A percentile compares a stretch with the other conserved stretches of the same genome.
Conservation (phyloP, 2,888 invertebrate genomes). For the Lasiommata megera region DNA sequence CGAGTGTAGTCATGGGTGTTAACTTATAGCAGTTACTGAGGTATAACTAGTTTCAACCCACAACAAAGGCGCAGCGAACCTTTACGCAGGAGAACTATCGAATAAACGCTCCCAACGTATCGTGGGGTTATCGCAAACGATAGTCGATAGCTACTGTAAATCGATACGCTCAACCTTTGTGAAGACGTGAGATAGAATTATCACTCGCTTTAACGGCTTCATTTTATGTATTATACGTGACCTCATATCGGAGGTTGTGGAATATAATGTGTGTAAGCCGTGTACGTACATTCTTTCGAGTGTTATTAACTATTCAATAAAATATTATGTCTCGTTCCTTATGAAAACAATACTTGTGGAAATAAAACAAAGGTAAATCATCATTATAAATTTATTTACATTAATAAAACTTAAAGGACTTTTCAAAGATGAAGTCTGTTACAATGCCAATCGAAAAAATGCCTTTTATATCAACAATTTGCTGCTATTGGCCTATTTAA, state of each 20-base stretch:
- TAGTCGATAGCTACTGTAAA: slow-evolving; percentile 52
- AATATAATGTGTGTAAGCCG: not conserved
- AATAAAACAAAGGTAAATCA: no score
- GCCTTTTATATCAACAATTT: no score
- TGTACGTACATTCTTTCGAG: not conserved
- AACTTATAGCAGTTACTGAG: no score
- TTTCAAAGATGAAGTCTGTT: no score
- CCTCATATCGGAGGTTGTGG: slow-evolving; percentile 6
- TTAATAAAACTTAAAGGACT: no score
- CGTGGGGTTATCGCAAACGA: slow-evolving; percentile 68
- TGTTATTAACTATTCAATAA: not conserved
- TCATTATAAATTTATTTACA: no score
- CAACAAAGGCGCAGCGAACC: not conserved
- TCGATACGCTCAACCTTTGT: slow-evolving; percentile 45
- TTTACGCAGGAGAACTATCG: slow-evolving; percentile 40
- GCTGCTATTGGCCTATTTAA: no score
- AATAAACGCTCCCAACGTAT: slow-evolving; percentile 65
- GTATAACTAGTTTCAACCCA: no score
- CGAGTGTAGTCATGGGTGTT: no score
- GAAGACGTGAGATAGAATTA: slow-evolving; percentile 30
- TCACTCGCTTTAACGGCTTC: slow-evolving; percentile 13
- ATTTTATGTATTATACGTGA: slow-evolving; percentile 10
- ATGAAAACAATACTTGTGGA: not conserved
- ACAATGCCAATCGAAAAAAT: no score
- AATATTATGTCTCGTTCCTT: not conserved